phyloP scores from a whole-genome alignment of 2,113 vertebrate species.

The Zingel zingel region DNA sequence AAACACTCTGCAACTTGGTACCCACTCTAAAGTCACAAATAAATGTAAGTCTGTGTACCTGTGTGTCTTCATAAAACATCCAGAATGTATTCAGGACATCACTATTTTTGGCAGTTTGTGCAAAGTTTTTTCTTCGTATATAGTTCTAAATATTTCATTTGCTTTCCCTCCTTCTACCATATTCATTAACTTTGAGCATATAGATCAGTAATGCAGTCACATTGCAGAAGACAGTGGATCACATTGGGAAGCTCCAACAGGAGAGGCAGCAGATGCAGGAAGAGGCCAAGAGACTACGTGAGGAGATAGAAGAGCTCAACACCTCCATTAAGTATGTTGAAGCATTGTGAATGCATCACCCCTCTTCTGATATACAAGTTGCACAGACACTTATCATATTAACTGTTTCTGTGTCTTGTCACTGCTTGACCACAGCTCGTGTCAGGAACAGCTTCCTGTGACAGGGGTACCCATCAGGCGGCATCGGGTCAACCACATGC shows the following conservation, averaged over 20 bases:
- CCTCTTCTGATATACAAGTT: not conserved
- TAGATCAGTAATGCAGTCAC: slow-evolving; percentile 94
- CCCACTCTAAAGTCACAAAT: slow-evolving; percentile 86
- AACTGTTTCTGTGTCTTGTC: not conserved
- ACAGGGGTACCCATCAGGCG: slow-evolving; percentile 89
- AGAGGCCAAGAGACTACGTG: slow-evolving; percentile 90
- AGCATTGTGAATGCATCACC: not conserved
- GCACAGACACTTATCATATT: not conserved
- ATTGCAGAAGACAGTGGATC: slow-evolving; percentile 94
- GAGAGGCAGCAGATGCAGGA: slow-evolving; percentile 93
- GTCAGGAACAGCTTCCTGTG: slow-evolving; percentile 94
- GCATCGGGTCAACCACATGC: slow-evolving; percentile 89
- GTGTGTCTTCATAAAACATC: not conserved
- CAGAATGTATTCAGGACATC: not conserved
- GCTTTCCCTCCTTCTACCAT: not conserved
- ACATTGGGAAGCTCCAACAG: slow-evolving; percentile 96
- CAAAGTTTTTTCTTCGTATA: not conserved
- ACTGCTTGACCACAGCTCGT: slow-evolving; percentile 83
- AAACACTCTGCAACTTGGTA: slow-evolving; percentile 90
- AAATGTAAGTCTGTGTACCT: slow-evolving; percentile 83
- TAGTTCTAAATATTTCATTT: not conserved
- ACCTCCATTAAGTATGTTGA: slow-evolving; percentile 89
- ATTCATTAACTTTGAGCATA: slow-evolving; percentile 9
- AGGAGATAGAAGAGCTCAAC: slow-evolving; percentile 94
- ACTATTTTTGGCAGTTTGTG: not conserved